phyloP scores from a whole-genome alignment of 2,113 vertebrate species.

The Balaenoptera acutorostrata region DNA sequence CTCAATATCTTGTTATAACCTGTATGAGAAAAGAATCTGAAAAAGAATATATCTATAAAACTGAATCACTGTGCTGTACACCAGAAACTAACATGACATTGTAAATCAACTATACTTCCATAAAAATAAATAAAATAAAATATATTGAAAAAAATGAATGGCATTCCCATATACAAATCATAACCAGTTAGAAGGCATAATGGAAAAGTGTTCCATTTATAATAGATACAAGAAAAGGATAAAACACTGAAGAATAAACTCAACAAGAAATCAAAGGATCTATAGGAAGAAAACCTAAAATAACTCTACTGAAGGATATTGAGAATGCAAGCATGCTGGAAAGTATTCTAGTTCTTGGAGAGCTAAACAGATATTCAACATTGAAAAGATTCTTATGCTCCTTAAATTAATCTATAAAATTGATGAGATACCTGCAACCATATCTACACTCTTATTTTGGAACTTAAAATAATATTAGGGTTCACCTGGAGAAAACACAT shows the following conservation, averaged over 20 bases:
- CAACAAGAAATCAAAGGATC: not conserved
- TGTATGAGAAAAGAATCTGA: not conserved
- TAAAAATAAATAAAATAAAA: not conserved
- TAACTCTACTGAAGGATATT: not conserved
- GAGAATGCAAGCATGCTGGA: not conserved
- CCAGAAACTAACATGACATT: not conserved
- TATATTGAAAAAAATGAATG: not conserved
- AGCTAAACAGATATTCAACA: not conserved
- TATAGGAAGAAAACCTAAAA: not conserved
- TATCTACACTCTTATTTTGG: not conserved
- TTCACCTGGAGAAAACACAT: not conserved
- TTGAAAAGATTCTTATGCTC: not conserved
- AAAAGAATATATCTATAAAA: not conserved
- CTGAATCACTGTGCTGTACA: not conserved
- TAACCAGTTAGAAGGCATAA: not conserved
- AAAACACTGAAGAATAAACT: not conserved
- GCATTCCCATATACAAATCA: not conserved
- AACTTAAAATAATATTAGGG: not conserved
- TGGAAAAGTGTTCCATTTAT: not conserved
- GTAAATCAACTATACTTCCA: not conserved
- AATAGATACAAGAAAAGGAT: not conserved
- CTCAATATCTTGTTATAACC: not conserved
- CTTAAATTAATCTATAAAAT: not conserved
- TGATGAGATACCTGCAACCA: not conserved
- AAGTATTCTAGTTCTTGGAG: not conserved